These are phyloP conservation scores for Catocala sponsa DNA, from an alignment of 2,888 invertebrate species.

Conservation along the genomic window DNA sequence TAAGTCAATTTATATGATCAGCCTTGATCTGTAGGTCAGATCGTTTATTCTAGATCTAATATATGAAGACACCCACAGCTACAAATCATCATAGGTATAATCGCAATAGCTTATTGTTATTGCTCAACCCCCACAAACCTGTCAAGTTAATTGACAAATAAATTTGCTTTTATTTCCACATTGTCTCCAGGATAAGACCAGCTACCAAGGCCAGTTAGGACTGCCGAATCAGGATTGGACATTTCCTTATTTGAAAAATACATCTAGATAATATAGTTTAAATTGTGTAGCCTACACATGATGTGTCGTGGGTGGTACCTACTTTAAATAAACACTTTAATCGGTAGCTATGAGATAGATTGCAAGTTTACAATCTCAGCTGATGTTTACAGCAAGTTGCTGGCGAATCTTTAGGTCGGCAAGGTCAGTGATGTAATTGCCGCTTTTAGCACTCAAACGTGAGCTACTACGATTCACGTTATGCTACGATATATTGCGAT, in stretches of 20 bases:
- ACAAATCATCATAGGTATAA: slow-evolving; percentile 70
- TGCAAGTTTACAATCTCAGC: slow-evolving; percentile 67
- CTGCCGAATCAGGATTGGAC: slow-evolving; percentile 56
- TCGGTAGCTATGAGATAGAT: slow-evolving; percentile 20
- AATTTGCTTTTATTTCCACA: slow-evolving; percentile 52
- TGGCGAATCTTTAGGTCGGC: slow-evolving; percentile 67
- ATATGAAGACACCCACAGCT: slow-evolving; percentile 68
- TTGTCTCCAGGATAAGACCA: slow-evolving; percentile 58
- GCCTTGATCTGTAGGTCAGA: slow-evolving; percentile 74
- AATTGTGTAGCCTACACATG: slow-evolving; percentile 31
- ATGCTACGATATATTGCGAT: slow-evolving; percentile 39
- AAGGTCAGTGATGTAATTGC: slow-evolving; percentile 87
- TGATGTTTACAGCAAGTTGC: slow-evolving; percentile 72
- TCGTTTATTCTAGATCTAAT: slow-evolving; percentile 69
- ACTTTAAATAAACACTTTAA: slow-evolving; percentile 26
- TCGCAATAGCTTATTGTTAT: slow-evolving; percentile 64
- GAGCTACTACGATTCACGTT: slow-evolving; percentile 61
- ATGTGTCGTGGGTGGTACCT: slow-evolving; percentile 39
- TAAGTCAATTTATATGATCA: slow-evolving; percentile 25
- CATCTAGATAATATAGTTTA: slow-evolving; percentile 37
- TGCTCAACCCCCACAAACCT: slow-evolving; percentile 62
- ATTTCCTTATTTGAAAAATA: slow-evolving; percentile 60
- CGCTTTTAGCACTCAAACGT: slow-evolving; percentile 78
- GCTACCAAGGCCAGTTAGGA: slow-evolving; percentile 54
- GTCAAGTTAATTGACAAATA: slow-evolving; percentile 59